Conservation (phyloP, 2,888 invertebrate genomes). For the Bombylius major region DNA sequence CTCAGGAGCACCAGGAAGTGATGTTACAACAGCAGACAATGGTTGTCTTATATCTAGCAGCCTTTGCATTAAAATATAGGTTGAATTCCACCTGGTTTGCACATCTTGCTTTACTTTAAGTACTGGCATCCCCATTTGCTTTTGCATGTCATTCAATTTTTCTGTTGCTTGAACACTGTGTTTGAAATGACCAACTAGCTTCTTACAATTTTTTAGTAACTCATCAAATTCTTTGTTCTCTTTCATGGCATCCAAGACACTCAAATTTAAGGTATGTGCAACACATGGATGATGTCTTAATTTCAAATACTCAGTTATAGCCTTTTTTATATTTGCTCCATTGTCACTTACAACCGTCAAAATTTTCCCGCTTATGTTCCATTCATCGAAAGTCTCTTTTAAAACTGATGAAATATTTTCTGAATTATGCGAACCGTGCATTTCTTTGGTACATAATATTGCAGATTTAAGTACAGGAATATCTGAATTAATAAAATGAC, state of each 20-base stretch:
- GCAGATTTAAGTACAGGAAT: too few relatives aligned
- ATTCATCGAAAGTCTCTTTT: background rate
- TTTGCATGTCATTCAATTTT: background rate
- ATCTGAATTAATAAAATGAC: too few relatives aligned
- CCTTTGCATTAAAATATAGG: slow-evolving; percentile 3
- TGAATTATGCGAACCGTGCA: background rate
- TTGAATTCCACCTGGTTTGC: slow-evolving; percentile 8
- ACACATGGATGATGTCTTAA: slow-evolving; percentile 7
- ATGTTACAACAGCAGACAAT: slow-evolving; percentile 1
- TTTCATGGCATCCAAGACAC: background rate
- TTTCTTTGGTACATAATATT: too few relatives aligned
- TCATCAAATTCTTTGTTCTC: too few relatives aligned
- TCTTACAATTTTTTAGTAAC: background rate
- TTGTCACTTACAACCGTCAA: slow-evolving; percentile 4
- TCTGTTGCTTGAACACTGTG: slow-evolving; percentile 1
- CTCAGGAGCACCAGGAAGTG: slow-evolving; percentile 1
- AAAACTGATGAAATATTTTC: background rate
- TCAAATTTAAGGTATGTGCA: slow-evolving; percentile 3
- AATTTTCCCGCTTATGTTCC: slow-evolving; percentile 1
- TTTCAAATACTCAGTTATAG: slow-evolving; percentile 1
- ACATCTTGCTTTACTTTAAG: slow-evolving; percentile 9
- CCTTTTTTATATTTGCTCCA: slow-evolving; percentile 4
- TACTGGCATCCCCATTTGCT: background rate
- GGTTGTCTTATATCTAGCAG: slow-evolving; percentile 4
- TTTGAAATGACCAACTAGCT: slow-evolving; percentile 6